These are phyloP conservation scores for Caerostris extrusa DNA, from an alignment of 1,140 invertebrate species.

Conservation along the genomic window DNA sequence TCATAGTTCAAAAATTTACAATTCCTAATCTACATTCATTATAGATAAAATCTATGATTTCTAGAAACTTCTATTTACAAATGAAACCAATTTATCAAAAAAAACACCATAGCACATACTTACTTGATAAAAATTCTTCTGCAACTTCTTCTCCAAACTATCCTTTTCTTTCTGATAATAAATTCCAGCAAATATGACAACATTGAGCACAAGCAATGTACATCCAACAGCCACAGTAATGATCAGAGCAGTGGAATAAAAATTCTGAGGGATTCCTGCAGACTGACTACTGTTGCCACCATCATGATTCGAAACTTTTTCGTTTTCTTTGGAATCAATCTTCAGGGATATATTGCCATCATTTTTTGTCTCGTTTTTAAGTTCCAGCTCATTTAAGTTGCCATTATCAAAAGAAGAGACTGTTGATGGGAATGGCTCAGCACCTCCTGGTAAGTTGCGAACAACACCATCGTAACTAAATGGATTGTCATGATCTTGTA, in stretches of 20 bases:
- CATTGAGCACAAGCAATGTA: conserved; percentile 93
- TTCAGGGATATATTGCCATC: conserved; percentile 41
- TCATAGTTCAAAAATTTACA: too few species aligned
- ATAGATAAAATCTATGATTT: too few species aligned
- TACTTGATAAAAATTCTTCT: conserved; percentile 86
- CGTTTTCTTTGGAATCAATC: conserved; percentile 9
- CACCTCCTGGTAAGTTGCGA: conserved; percentile 10
- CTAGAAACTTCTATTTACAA: too few species aligned
- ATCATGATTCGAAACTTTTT: conserved; percentile 32
- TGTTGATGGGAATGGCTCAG: conserved; percentile 8
- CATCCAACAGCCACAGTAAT: conserved; percentile 97
- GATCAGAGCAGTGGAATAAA: conserved; percentile 92
- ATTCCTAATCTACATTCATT: too few species aligned
- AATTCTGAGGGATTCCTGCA: conserved; percentile 82
- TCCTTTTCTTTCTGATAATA: conserved; percentile 96
- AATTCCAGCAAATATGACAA: conserved; percentile 96
- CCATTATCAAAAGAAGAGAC: background rate
- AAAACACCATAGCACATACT: background rate
- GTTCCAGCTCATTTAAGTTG: background rate
- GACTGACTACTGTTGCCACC: conserved; percentile 86
- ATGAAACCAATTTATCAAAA: too few species aligned
- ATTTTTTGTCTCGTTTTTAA: background rate
- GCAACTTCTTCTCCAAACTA: conserved; percentile 87
- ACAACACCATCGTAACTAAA: conserved; percentile 82
- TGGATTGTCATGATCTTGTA: conserved; percentile 85